Percentiles rank a stretch among this genome's conserved stretches.
Evolutionary conservation across 2,888 invertebrate species (phyloP).

Genomic region (Aphidoletes aphidimyza): DNA sequence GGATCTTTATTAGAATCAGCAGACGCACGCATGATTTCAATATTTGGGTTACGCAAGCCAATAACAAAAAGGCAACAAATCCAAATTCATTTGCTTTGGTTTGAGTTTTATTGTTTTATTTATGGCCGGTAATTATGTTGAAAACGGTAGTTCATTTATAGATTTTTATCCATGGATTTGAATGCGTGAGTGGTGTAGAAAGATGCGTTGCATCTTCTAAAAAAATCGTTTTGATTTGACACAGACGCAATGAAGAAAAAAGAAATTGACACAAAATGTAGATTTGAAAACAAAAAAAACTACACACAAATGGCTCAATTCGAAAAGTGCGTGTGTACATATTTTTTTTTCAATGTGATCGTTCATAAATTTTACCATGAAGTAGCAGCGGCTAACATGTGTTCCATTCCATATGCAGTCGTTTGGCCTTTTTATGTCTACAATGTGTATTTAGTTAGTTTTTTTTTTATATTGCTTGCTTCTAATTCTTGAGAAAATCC

Average conservation of each 20-base stretch:
- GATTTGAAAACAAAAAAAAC: background rate
- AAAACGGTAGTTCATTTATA: conserved; percentile 40
- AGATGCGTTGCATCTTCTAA: background rate
- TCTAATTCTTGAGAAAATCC: background rate
- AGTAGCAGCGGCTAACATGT: conserved; percentile 32
- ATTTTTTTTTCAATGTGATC: background rate
- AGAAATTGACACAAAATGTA: background rate
- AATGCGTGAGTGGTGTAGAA: no score
- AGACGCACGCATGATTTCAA: background rate
- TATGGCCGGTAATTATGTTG: conserved; percentile 38
- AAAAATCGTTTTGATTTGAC: no score
- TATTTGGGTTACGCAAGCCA: conserved; percentile 3
- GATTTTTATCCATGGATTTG: background rate
- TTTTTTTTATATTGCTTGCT: background rate
- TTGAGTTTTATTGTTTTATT: conserved; percentile 33
- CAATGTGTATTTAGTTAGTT: conserved; percentile 4
- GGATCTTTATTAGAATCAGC: background rate
- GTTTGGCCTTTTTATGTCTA: conserved; percentile 18
- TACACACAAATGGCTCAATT: background rate
- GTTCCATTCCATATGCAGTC: conserved; percentile 37
- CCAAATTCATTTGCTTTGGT: background rate
- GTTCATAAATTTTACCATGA: conserved; percentile 18
- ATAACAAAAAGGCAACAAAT: background rate
- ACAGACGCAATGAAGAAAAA: background rate
- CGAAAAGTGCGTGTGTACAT: background rate